A percentile compares a stretch with the other conserved stretches of the same genome.
Conservation (phyloP, 92 coral and sea anemone species). For the Porites divaricata region DNA sequence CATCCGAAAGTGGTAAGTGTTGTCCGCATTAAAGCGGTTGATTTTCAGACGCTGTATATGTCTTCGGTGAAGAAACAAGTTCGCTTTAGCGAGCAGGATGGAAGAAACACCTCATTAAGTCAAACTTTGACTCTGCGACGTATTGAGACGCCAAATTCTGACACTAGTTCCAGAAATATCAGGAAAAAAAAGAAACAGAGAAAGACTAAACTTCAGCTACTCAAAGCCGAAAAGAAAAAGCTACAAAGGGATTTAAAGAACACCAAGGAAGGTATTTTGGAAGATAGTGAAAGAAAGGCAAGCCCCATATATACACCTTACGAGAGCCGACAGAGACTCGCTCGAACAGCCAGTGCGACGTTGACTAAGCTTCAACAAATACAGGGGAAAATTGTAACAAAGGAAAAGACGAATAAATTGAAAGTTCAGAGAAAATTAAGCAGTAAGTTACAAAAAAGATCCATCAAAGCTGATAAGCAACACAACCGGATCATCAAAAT, state of each 20-base stretch:
- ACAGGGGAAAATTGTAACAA: slow-evolving; percentile 66
- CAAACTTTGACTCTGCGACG: slow-evolving; percentile 26
- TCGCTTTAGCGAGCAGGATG: slow-evolving; percentile 51
- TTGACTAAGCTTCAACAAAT: slow-evolving; percentile 77
- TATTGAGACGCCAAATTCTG: slow-evolving; percentile 16
- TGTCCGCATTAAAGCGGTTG: background rate
- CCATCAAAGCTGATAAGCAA: slow-evolving; percentile 74
- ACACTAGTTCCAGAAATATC: background rate
- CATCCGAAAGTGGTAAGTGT: background rate
- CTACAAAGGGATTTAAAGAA: slow-evolving; percentile 65
- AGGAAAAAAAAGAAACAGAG: slow-evolving; percentile 49
- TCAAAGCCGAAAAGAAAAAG: slow-evolving; percentile 68
- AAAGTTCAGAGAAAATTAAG: slow-evolving; percentile 56
- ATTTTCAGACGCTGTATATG: slow-evolving; percentile 6
- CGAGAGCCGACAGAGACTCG: slow-evolving; percentile 84
- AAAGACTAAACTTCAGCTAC: slow-evolving; percentile 59
- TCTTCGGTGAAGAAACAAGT: slow-evolving; percentile 51
- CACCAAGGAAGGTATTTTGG: slow-evolving; percentile 63
- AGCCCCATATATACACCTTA: slow-evolving; percentile 65
- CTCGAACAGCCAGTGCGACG: slow-evolving; percentile 75
- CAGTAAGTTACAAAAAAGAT: slow-evolving; percentile 63
- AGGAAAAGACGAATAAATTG: slow-evolving; percentile 59
- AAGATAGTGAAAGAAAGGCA: slow-evolving; percentile 70
- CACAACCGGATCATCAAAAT: slow-evolving; percentile 77
- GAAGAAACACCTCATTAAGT: background rate